Percentiles rank a stretch among this genome's conserved stretches.
phyloP scores from a whole-genome alignment of 2,888 invertebrate genomes.

The Ommatoiulus sabulosus region DNA sequence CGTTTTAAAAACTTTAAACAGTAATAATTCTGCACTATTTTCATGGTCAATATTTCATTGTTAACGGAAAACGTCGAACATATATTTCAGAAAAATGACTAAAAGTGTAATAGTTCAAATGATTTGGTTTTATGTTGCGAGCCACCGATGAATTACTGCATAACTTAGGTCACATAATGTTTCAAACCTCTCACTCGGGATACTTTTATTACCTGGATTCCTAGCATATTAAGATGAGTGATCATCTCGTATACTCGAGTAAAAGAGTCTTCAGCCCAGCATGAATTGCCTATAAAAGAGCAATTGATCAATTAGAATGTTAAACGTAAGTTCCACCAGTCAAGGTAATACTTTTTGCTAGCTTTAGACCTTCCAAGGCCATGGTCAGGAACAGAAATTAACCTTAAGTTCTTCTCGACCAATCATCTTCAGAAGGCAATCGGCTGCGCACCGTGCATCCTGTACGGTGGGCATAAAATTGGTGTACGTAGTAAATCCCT shows the following conservation, averaged over 20 bases:
- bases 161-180: not conserved
- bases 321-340: not conserved
- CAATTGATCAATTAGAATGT: constrained; percentile 3
- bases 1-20: not conserved
- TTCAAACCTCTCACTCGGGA: not conserved
- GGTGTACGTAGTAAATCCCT: constrained; percentile 1
- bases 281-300: not conserved
- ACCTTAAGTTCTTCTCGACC: constrained; percentile 23
- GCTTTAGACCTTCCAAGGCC: not conserved
- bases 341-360: not conserved
- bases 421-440: constrained; percentile 7
- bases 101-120: not conserved
- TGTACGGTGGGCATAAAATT: constrained; percentile 36
- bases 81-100: not conserved
- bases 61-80: not conserved
- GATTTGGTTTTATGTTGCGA: not conserved
- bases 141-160: not conserved
- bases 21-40: not conserved
- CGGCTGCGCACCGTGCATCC: constrained; percentile 36
- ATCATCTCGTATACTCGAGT: not conserved
- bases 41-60: not conserved
- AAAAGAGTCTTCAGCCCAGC: not conserved
- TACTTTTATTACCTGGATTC: not conserved
- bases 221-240: not conserved
- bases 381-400: constrained; percentile 30